phyloP scores from a whole-genome alignment of 2,113 vertebrate genomes.

The Gobius niger region DNA sequence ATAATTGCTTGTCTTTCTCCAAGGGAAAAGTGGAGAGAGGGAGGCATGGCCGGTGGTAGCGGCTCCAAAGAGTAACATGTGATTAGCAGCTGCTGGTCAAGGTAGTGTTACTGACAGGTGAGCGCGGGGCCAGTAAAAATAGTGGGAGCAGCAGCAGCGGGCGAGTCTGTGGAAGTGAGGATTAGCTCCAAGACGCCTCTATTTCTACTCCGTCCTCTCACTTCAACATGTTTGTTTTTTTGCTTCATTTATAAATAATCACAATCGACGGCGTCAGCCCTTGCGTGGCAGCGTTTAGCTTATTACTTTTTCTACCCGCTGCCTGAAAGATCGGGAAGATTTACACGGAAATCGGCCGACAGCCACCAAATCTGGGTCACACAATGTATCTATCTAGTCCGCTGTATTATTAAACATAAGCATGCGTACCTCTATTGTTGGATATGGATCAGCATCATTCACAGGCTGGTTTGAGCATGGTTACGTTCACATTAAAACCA shows the following conservation, averaged over 20 bases:
- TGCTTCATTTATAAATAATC: not conserved
- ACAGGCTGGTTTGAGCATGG: not conserved
- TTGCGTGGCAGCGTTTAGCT: not conserved
- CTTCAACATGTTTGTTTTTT: not conserved
- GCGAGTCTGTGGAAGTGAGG: constrained; percentile 5
- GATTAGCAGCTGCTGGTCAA: constrained; percentile 8
- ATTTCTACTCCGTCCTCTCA: not conserved
- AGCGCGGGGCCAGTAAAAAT: constrained; percentile 3
- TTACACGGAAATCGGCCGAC: not conserved
- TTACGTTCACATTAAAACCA: no score
- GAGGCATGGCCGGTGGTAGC: not conserved
- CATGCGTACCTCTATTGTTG: not conserved
- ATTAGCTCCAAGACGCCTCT: constrained; percentile 1
- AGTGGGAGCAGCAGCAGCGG: constrained; percentile 5
- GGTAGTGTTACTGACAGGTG: constrained; percentile 13
- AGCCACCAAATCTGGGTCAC: not conserved
- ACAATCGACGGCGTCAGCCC: not conserved
- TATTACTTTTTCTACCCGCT: no score
- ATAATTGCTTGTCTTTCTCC: not conserved
- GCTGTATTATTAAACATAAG: constrained; percentile 5
- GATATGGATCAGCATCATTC: not conserved
- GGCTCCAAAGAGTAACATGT: constrained; percentile 6
- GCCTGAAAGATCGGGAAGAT: no score
- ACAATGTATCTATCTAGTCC: not conserved
- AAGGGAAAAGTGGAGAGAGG: constrained; percentile 5